Conservation (phyloP, 2,888 invertebrate species). For the Chrysolina americana region DNA sequence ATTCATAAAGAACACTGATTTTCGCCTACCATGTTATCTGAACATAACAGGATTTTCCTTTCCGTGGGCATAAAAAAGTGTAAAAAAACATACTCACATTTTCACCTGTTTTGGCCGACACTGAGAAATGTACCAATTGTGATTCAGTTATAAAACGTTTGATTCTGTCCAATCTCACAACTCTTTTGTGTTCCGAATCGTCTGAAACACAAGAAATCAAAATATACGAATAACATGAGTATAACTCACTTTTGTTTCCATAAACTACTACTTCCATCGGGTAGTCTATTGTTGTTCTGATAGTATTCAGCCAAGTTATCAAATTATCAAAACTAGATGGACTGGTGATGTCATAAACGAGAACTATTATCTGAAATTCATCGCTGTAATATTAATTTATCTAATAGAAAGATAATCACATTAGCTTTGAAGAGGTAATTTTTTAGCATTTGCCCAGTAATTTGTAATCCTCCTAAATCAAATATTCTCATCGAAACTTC, state of each 20-base stretch:
- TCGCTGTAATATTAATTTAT: constrained; percentile 22
- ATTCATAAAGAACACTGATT: too few relatives aligned
- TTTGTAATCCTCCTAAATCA: constrained; percentile 87
- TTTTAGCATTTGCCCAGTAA: constrained; percentile 84
- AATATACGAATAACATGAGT: constrained; percentile 9
- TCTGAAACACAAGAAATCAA: constrained; percentile 58
- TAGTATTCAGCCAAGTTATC: constrained; percentile 79
- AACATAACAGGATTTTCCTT: too few relatives aligned
- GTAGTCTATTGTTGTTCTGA: constrained; percentile 69
- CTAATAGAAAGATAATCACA: constrained; percentile 69
- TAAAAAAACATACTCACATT: constrained; percentile 75
- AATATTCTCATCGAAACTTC: constrained; percentile 83
- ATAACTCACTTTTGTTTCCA: constrained; percentile 77
- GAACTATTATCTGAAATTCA: constrained; percentile 77
- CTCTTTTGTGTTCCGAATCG: constrained; percentile 82
- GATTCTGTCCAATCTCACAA: constrained; percentile 77
- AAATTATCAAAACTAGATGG: constrained; percentile 84
- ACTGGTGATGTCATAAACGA: constrained; percentile 90
- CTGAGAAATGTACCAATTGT: constrained; percentile 74
- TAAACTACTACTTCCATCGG: constrained; percentile 68
- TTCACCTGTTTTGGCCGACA: constrained; percentile 83
- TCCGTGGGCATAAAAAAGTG: too few relatives aligned
- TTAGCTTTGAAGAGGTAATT: constrained; percentile 81
- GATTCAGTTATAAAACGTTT: constrained; percentile 78
- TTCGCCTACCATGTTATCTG: too few relatives aligned